These are phyloP conservation scores for Pseudobourletiella spinata DNA, from an alignment of 1,140 invertebrate species.

Conservation along the genomic window DNA sequence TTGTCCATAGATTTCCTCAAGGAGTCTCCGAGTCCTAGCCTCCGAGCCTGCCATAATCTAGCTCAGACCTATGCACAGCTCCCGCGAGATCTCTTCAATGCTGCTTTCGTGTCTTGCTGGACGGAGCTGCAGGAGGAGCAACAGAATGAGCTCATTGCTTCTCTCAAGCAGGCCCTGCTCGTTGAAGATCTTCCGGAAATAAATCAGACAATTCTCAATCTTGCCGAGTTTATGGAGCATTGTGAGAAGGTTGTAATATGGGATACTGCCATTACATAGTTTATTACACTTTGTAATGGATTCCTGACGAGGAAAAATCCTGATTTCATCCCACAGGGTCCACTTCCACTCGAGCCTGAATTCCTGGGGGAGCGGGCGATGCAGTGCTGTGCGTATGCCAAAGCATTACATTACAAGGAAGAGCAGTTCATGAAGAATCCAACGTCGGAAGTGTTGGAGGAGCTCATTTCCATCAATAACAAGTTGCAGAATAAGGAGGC, in stretches of 20 bases:
- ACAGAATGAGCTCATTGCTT: constrained; percentile 76
- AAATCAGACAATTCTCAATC: constrained; percentile 95
- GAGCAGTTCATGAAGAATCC: constrained; percentile 74
- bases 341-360: constrained; percentile 77
- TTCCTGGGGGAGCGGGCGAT: constrained; percentile 60
- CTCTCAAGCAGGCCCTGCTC: constrained; percentile 77
- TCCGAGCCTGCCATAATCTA: constrained; percentile 80
- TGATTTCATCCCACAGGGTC: too few species aligned
- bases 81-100: constrained; percentile 92
- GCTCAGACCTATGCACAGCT: constrained; percentile 91
- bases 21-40: constrained; percentile 86
- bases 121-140: constrained; percentile 76
- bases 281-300: not conserved
- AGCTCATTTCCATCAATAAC: constrained; percentile 95
- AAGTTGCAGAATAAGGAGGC: constrained; percentile 98
- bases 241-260: constrained; percentile 82
- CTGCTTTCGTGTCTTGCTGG: constrained; percentile 98
- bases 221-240: constrained; percentile 99
- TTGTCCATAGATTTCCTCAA: constrained; percentile 88
- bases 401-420: constrained; percentile 97
- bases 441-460: constrained; percentile 78
- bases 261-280: constrained; percentile 14
- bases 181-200: constrained; percentile 93
- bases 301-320: not conserved
- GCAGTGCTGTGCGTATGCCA: constrained; percentile 58